Evolutionary conservation across 2,888 invertebrate genomes (phyloP).

Genomic region (Xylota segnis): DNA sequence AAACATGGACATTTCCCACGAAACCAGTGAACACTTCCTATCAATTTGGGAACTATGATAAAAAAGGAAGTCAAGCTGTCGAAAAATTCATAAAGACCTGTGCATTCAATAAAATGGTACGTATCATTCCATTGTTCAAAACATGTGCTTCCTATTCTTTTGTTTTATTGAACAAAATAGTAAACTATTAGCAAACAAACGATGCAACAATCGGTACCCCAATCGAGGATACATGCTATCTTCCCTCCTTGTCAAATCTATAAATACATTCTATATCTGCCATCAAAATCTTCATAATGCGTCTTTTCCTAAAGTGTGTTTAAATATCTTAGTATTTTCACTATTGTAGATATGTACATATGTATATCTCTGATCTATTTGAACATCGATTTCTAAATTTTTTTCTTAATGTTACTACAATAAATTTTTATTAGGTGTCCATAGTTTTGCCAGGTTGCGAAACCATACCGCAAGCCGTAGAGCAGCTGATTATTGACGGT

Average conservation of each 20-base stretch:
- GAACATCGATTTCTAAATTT: background rate
- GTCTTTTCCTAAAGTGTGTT: conserved; percentile 54
- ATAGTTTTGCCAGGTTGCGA: conserved; percentile 85
- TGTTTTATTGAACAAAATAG: background rate
- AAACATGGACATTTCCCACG: conserved; percentile 86
- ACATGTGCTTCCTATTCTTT: background rate
- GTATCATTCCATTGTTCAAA: conserved; percentile 53
- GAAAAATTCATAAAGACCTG: conserved; percentile 83
- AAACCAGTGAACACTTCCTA: conserved; percentile 83
- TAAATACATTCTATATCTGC: conserved; percentile 57
- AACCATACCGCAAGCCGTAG: conserved; percentile 76
- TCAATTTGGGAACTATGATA: conserved; percentile 80
- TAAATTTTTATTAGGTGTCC: conserved; percentile 84
- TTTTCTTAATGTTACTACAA: background rate
- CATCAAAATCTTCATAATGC: conserved; percentile 57
- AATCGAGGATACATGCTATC: conserved; percentile 11
- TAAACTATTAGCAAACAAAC: background rate
- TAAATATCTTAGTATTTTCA: conserved; percentile 40
- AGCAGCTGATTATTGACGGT: conserved; percentile 84
- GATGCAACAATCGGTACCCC: conserved; percentile 8
- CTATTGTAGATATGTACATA: conserved; percentile 2
- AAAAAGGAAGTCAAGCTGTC: conserved; percentile 77
- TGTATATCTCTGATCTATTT: background rate
- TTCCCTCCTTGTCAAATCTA: conserved; percentile 58
- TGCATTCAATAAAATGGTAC: conserved; percentile 86